These are phyloP conservation scores for Sipha maydis DNA, from an alignment of 2,888 invertebrate species.

Conservation along the genomic window DNA sequence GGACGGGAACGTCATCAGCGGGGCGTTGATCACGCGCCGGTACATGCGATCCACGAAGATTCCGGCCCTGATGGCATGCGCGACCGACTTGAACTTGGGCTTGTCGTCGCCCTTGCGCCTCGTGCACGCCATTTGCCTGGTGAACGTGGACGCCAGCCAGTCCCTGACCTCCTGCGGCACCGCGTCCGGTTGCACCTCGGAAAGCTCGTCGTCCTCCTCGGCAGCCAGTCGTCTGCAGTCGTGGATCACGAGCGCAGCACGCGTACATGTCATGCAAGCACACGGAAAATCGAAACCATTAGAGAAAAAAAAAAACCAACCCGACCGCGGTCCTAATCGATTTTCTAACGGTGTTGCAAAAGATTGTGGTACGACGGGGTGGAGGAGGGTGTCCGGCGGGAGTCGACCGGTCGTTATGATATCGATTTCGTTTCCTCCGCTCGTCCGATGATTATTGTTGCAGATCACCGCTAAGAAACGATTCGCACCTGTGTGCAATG, in stretches of 20 bases:
- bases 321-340: too few relatives aligned
- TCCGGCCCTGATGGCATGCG: slow-evolving; percentile 94
- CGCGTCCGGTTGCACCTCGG: slow-evolving; percentile 95
- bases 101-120: slow-evolving; percentile 82
- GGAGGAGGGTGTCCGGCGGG: too few relatives aligned
- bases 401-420: too few relatives aligned
- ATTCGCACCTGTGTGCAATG: too few relatives aligned
- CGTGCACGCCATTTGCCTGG: slow-evolving; percentile 84
- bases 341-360: too few relatives aligned
- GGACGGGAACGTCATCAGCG: slow-evolving; percentile 87
- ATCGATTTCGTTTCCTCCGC: too few relatives aligned
- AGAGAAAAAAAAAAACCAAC: background rate
- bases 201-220: slow-evolving; percentile 94
- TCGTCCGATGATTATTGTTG: background rate
- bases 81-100: slow-evolving; percentile 92
- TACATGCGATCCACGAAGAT: slow-evolving; percentile 96
- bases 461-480: too few relatives aligned
- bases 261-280: slow-evolving; percentile 21
- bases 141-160: slow-evolving; percentile 96
- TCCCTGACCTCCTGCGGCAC: slow-evolving; percentile 96
- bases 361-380: too few relatives aligned
- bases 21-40: slow-evolving; percentile 80
- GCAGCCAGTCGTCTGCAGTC: slow-evolving; percentile 75
- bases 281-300: slow-evolving; percentile 4
- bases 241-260: too few relatives aligned